These are phyloP conservation scores for Hoplostethus atlanticus DNA, from an alignment of 2,797 vertebrate species.

Conservation along the genomic window DNA sequence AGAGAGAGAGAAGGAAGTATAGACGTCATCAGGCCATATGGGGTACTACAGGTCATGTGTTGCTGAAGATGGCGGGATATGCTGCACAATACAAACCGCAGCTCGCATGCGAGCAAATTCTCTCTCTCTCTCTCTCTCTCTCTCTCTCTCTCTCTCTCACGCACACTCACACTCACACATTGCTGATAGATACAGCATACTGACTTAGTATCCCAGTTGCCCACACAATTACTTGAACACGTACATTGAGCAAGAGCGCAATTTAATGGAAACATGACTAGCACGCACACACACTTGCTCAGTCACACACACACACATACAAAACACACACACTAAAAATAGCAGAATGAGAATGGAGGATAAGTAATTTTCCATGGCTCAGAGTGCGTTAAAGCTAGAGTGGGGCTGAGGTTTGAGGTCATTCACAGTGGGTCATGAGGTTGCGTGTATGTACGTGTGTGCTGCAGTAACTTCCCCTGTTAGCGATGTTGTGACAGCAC, in stretches of 20 bases:
- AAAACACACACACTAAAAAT: background rate
- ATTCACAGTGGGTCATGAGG: too few relatives aligned
- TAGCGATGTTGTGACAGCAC: conserved; percentile 8
- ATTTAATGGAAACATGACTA: too few relatives aligned
- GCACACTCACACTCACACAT: background rate
- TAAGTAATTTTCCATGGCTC: background rate
- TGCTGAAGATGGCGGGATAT: background rate
- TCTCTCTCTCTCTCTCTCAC: background rate
- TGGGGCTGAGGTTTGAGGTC: too few relatives aligned
- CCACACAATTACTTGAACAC: too few relatives aligned
- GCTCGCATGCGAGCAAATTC: background rate
- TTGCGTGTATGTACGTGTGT: background rate
- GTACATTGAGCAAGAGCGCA: too few relatives aligned
- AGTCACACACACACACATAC: background rate
- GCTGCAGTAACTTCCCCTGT: conserved; percentile 26
- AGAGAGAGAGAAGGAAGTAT: conserved; percentile 8
- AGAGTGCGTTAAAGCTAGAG: background rate
- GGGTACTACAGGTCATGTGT: conserved; percentile 57
- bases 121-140: background rate
- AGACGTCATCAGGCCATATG: conserved; percentile 58
- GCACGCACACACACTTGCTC: too few relatives aligned
- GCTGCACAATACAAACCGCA: background rate
- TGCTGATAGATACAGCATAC: too few relatives aligned
- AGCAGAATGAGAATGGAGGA: background rate
- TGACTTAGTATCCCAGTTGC: too few relatives aligned